Conservation (phyloP, 2,797 vertebrate genomes). For the Denticeps clupeoides region DNA sequence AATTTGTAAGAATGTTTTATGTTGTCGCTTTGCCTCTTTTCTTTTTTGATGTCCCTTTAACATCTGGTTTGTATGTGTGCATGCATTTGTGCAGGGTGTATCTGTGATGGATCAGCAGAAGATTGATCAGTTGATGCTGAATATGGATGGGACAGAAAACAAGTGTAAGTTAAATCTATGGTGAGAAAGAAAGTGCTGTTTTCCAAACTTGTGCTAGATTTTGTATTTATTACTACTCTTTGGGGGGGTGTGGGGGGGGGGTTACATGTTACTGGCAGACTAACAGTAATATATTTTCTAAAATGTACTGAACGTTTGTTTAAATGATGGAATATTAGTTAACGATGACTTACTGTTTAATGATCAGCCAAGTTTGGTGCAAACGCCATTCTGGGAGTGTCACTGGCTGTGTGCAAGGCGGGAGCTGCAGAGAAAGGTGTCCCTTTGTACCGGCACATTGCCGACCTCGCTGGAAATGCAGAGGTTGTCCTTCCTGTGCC, state of each 20-base stretch:
- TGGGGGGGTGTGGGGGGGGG: no score
- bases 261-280: no score
- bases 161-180: slow-evolving; percentile 70
- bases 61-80: no score
- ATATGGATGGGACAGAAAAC: slow-evolving; percentile 88
- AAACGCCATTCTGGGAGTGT: slow-evolving; percentile 89
- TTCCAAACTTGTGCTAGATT: no score
- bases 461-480: slow-evolving; percentile 80
- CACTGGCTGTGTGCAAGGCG: slow-evolving; percentile 90
- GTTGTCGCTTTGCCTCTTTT: neutral
- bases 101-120: slow-evolving; percentile 83
- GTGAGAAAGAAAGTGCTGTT: neutral
- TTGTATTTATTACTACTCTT: no score
- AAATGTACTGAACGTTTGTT: neutral
- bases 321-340: neutral
- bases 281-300: neutral
- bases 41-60: neutral
- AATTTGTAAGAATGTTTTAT: neutral
- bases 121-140: slow-evolving; percentile 88
- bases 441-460: slow-evolving; percentile 86
- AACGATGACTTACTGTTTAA: neutral
- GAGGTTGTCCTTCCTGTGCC: slow-evolving; percentile 89
- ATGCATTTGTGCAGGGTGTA: no score
- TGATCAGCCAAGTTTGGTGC: slow-evolving; percentile 81
- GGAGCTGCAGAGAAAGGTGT: slow-evolving; percentile 91